Evolutionary conservation across 2,888 invertebrate species (phyloP).

Genomic region (Anaspis maculata): DNA sequence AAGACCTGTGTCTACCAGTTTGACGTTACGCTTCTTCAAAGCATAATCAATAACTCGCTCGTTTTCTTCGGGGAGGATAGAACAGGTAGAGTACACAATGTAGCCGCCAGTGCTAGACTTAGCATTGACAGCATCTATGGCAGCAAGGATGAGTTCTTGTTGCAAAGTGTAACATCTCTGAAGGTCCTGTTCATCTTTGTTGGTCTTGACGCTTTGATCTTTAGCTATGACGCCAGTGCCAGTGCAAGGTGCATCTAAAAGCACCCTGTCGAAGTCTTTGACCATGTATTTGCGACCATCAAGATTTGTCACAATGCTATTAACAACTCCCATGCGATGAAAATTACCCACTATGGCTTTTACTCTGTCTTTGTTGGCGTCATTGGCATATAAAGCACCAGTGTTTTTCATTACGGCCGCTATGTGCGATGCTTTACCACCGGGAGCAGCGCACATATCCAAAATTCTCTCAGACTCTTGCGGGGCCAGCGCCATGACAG

Average conservation of each 20-base stretch:
- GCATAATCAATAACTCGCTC: slow-evolving; percentile 96
- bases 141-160: slow-evolving; percentile 82
- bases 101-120: slow-evolving; percentile 89
- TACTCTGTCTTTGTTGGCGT: slow-evolving; percentile 80
- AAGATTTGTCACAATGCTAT: slow-evolving; percentile 80
- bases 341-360: slow-evolving; percentile 94
- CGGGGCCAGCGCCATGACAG: slow-evolving; percentile 96
- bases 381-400: slow-evolving; percentile 93
- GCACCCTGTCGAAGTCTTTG: slow-evolving; percentile 88
- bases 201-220: slow-evolving; percentile 92
- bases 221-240: slow-evolving; percentile 98
- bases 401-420: slow-evolving; percentile 98
- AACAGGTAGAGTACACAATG: slow-evolving; percentile 98
- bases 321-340: slow-evolving; percentile 91
- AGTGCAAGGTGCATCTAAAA: slow-evolving; percentile 96
- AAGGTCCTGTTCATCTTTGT: slow-evolving; percentile 82
- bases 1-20: slow-evolving; percentile 85
- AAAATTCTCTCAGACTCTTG: slow-evolving; percentile 90
- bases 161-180: slow-evolving; percentile 89
- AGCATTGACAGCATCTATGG: slow-evolving; percentile 94
- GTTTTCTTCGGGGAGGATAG: slow-evolving; percentile 96
- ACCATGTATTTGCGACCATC: slow-evolving; percentile 87
- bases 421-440: slow-evolving; percentile 97
- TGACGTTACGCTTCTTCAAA: slow-evolving; percentile 85
- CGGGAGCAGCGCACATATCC: slow-evolving; percentile 97